Base-by-base conservation (phyloP, 2,113 vertebrate genomes). In the Toxotes chatareus region DNA sequence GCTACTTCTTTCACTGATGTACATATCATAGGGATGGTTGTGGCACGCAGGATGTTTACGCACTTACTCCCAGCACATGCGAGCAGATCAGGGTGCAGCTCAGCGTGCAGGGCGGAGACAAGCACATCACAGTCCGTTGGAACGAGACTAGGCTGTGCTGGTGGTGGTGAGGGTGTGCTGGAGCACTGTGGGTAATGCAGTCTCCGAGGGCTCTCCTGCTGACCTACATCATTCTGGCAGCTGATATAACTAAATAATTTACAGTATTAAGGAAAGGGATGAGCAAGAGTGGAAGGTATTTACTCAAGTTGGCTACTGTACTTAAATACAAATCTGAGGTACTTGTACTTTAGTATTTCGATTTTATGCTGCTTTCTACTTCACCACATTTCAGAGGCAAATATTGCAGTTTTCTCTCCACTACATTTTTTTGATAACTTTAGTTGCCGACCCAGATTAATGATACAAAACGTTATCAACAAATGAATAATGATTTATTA, bases 101-200 rank as follows among this genome's bases (percentile, higher is more conserved):
- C 51, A 3, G 16, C n/a, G 76, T n/a, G 38, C 46, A 56, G 79
- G 76, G 71, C 34, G 73, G 68, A 73, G 60, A 68, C 62, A 36
- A 66, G 82, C 72, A 53, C 21, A 11, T 46, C 7, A 34, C 59
- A 44, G 63, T 31, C 55, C 70, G 59, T 46, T 44, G 72, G 74
- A 83, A 67, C 73, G 12, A 61, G 62, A 19, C 77, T 12, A 71
- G 77, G 79, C 89, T 74, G 68, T 81, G 81, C 73, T 36, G 86
- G 90, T 88, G 86, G 90, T 88, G 87, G 91, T 77, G 70, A 82
- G 80, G 31, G 36, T 60, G 73, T 32, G 13, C 27, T 6, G 57
- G 42, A 80, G 95, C 86, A 94, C 66, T 83, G 60, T 96, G 95
- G 95, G 94, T 89, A 92, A 76, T 93, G 93, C 85, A 93, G 95